Evolutionary conservation across 2,113 vertebrate species (phyloP).

Genomic region (Etia nguti): DNA sequence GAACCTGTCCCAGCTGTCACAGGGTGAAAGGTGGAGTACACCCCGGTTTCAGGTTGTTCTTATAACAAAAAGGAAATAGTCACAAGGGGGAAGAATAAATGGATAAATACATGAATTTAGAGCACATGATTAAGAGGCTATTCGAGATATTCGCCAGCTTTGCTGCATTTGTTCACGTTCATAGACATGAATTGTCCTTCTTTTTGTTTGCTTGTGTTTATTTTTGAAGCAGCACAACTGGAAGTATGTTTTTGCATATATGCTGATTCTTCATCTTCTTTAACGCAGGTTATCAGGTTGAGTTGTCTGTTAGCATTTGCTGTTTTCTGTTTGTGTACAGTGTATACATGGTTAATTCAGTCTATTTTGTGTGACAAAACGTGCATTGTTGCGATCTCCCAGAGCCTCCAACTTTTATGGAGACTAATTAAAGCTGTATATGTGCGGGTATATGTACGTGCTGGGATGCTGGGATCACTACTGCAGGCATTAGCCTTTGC

Average conservation of each 20-base stretch:
- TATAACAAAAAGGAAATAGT: background rate
- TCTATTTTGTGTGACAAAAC: background rate
- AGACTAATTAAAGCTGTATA: background rate
- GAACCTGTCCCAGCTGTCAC: background rate
- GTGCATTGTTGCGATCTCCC: background rate
- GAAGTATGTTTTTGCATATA: background rate
- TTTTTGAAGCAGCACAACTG: background rate
- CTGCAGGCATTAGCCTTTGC: background rate
- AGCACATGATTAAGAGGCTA: background rate
- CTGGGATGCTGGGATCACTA: background rate
- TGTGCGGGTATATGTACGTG: background rate
- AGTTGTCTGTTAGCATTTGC: background rate
- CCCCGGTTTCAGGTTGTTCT: background rate
- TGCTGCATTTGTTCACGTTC: background rate
- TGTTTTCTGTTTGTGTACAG: background rate
- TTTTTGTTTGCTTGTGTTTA: background rate
- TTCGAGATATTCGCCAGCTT: background rate
- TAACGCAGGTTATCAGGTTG: background rate
- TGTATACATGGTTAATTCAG: background rate
- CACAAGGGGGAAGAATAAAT: background rate
- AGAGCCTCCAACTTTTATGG: background rate
- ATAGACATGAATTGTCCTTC: background rate
- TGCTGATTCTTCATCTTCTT: background rate
- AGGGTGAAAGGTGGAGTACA: background rate
- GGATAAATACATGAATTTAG: background rate